A percentile compares a stretch with the other conserved stretches of the same genome.
Evolutionary conservation across 2,113 vertebrate genomes (phyloP).

Genomic region (Chitala chitala): DNA sequence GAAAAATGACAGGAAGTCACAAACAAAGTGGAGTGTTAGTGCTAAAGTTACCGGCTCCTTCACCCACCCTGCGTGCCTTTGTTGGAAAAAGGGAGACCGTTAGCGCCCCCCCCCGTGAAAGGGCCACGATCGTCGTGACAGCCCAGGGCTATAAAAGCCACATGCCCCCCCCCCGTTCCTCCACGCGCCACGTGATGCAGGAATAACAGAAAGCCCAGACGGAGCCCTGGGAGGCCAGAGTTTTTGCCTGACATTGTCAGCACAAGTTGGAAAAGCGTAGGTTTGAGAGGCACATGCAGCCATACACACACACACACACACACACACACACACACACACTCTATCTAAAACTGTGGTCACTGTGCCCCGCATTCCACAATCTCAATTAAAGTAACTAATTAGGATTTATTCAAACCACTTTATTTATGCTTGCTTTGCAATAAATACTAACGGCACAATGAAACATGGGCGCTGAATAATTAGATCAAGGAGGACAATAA

Average conservation of each 20-base stretch:
- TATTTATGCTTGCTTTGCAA: slow-evolving; percentile 4
- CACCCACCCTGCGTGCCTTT: not conserved
- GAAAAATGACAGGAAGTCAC: not conserved
- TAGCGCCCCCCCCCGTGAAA: no score
- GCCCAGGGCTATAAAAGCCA: slow-evolving; percentile 6
- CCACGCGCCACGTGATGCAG: not conserved
- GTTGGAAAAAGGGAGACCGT: not conserved
- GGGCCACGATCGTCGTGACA: not conserved
- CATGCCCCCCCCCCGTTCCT: not conserved
- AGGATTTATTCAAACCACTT: slow-evolving; percentile 12
- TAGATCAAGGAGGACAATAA: not conserved
- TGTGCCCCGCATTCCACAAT: not conserved
- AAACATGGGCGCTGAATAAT: not conserved
- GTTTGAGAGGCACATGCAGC: no score
- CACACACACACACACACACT: not conserved
- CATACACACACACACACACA: no score
- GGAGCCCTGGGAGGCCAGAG: not conserved
- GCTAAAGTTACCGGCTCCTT: not conserved
- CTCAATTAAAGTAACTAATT: slow-evolving; percentile 11
- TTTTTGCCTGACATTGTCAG: not conserved
- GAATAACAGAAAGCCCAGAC: not conserved
- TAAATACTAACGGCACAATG: slow-evolving; percentile 10
- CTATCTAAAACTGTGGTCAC: not conserved
- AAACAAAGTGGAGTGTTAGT: not conserved
- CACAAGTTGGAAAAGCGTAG: not conserved